Conservation (phyloP, 2,113 vertebrate genomes). For the Sula dactylatra region DNA sequence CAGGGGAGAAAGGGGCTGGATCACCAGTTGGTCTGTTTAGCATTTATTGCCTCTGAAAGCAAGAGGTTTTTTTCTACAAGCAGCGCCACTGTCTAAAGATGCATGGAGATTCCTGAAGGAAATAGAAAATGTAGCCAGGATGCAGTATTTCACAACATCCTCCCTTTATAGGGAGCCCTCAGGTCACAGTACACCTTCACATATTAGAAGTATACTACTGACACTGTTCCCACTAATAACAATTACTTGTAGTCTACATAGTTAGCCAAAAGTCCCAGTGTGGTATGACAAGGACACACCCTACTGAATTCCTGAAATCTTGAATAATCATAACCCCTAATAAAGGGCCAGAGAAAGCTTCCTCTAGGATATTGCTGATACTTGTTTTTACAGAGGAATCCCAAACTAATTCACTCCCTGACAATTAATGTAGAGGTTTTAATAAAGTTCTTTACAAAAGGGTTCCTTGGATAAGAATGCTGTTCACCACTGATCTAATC, state of each 20-base stretch:
- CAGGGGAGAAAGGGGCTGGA: slow-evolving; percentile 4
- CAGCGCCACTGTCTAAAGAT: background rate
- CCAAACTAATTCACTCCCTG: background rate
- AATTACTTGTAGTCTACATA: background rate
- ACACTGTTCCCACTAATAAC: background rate
- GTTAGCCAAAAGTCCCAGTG: background rate
- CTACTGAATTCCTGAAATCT: background rate
- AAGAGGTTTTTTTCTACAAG: background rate
- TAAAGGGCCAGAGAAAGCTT: background rate
- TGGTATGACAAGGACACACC: background rate
- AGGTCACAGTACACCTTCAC: background rate
- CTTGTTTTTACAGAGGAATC: background rate
- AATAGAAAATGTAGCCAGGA: background rate
- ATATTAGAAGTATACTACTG: background rate
- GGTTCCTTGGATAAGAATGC: background rate
- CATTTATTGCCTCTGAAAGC: slow-evolving; percentile 36
- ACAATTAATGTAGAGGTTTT: background rate
- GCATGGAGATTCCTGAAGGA: background rate
- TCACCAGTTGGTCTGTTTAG: slow-evolving; percentile 25
- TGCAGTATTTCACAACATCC: background rate
- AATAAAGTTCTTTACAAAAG: background rate
- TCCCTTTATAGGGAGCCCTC: background rate
- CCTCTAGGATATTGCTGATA: background rate
- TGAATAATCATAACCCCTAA: background rate
- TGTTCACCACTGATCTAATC: background rate